A percentile compares a stretch with the other conserved stretches of the same genome.
Conservation (phyloP, 2,113 vertebrate species). For the Phaethornis superciliosus region DNA sequence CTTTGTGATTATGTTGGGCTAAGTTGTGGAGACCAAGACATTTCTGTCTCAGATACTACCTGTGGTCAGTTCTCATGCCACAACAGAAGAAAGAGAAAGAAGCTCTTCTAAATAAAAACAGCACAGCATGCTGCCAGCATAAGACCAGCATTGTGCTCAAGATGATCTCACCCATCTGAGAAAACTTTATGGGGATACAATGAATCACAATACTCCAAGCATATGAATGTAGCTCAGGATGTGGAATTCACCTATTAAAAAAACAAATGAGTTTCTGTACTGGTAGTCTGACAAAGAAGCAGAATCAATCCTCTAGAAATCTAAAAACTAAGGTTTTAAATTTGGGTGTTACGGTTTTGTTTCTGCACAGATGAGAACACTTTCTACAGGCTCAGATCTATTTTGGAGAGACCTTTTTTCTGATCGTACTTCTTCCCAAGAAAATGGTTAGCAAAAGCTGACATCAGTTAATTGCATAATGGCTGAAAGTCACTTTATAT, state of each 20-base stretch:
- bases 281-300: neutral
- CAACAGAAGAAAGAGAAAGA: neutral
- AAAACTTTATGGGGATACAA: neutral
- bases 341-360: neutral
- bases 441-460: neutral
- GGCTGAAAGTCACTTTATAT: neutral
- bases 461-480: slow-evolving; percentile 2
- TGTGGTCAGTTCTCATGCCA: neutral
- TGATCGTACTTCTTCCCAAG: neutral
- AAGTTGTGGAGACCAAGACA: neutral
- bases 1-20: neutral
- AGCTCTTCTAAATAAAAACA: neutral
- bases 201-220: neutral
- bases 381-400: neutral
- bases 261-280: neutral
- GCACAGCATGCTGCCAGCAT: neutral
- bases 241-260: neutral
- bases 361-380: neutral
- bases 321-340: neutral
- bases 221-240: neutral
- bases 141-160: accelerated
- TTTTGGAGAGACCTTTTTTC: neutral
- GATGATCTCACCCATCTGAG: neutral
- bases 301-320: neutral
- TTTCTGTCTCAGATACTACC: neutral